phyloP scores from a whole-genome alignment of 2,888 invertebrate genomes.

The Automeris io region DNA sequence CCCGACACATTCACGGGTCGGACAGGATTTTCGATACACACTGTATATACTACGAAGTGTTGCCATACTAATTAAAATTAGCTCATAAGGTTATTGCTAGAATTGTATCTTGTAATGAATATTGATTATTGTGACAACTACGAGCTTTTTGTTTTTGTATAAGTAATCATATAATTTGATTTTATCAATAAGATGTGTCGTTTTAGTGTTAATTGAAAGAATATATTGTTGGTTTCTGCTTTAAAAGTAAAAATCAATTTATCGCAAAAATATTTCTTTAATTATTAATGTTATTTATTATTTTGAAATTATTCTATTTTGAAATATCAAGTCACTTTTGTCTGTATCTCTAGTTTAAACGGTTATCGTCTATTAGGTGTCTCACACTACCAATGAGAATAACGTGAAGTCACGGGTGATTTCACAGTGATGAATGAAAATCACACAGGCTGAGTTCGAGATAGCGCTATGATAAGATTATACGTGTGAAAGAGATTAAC shows the following conservation, averaged over 20 bases:
- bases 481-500: no score
- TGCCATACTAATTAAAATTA: conserved; percentile 45
- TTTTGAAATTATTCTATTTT: conserved; percentile 1
- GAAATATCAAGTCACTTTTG: neutral
- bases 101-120: neutral
- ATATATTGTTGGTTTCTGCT: neutral
- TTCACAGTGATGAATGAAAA: no score
- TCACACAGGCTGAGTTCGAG: no score
- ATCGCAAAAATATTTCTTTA: neutral
- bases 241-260: conserved; percentile 1
- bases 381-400: no score
- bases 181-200: neutral
- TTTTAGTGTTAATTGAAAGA: neutral
- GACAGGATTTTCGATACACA: conserved; percentile 7
- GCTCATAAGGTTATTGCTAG: conserved; percentile 12
- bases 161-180: neutral
- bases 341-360: neutral
- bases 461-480: no score
- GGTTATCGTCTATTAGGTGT: no score
- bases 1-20: no score
- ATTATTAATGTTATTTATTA: conserved; percentile 5
- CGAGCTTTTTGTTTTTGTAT: conserved; percentile 9
- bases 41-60: conserved; percentile 45
- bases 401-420: no score
- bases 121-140: neutral